These are phyloP conservation scores for Crocidura indochinensis DNA, from an alignment of 2,797 vertebrate genomes.

Conservation along the genomic window DNA sequence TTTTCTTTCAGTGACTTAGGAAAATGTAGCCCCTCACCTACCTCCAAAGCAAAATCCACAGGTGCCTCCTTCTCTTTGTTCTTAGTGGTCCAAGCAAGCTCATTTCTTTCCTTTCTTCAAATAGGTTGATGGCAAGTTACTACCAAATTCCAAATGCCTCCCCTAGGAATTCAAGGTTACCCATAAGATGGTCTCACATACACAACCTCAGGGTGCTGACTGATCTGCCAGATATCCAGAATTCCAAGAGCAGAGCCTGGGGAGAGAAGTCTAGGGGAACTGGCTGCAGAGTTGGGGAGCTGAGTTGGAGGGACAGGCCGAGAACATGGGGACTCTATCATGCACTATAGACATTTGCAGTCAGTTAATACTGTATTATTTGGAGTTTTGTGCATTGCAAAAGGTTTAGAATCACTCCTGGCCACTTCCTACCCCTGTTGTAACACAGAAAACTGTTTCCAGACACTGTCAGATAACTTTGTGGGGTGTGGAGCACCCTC, in stretches of 20 bases:
- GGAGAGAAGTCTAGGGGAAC: no score
- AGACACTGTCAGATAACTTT: background rate
- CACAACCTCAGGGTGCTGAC: background rate
- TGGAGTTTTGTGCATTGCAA: no score
- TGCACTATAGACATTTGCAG: no score
- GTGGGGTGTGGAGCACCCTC: background rate
- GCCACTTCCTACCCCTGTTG: background rate
- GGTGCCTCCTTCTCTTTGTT: background rate
- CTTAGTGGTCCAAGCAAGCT: background rate
- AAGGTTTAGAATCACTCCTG: background rate
- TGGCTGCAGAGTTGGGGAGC: no score
- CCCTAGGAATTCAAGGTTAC: background rate
- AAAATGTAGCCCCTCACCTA: background rate
- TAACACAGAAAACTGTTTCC: background rate
- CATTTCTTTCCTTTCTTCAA: constrained; percentile 35
- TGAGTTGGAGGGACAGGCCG: no score
- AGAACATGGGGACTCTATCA: no score
- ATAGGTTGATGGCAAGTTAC: background rate
- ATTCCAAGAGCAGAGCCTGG: background rate
- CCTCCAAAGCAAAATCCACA: background rate
- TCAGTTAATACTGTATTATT: no score
- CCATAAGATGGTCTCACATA: background rate
- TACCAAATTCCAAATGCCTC: background rate
- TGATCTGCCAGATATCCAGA: background rate
- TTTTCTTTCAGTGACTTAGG: background rate